Evolutionary conservation across 2,797 vertebrate genomes (phyloP), one percentile per base, ranked within the genome.

Genomic region (Lagorchestes hirsutus): DNA sequence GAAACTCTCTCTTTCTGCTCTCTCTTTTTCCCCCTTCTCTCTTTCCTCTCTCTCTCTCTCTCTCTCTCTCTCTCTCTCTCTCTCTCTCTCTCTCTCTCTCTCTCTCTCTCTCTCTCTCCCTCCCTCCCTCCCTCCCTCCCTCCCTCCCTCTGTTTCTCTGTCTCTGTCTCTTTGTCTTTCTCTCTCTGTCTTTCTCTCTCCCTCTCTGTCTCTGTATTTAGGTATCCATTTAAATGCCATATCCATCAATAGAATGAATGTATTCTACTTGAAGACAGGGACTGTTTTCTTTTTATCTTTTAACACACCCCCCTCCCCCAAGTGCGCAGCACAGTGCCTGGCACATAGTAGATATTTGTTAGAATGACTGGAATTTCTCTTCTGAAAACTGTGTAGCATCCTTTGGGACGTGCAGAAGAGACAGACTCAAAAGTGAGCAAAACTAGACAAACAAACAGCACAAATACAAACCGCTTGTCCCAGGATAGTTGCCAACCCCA

Each of bases 131-230:
- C 6, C 22, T 59, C 10, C 29, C 9, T 58, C 57, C 34, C 3
- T 62, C 11, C 14, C 0, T 31, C 0, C 13, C 58, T 62, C 0
- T n/a, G 1, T 67, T 4, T n/a, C 0, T 16, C 31, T 11, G 9
- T 59, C 28, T 59, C 28, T 24, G 2, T 28, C 12, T 29, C 11
- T 31, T 4, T 22, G 0, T 34, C 29, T 34, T 0, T 62, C 59
- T 34, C 59, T 62, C 1, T 18, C n/a, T 46, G 46, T 31, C 9
- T 29, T n/a, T n/a, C 14, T 67, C 12, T n/a, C 0, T 16, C 31
- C 9, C 29, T 59, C 29, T 59, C 29, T 27, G 2, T 87, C 22
- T 11, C 22, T 46, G 14, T 50, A n/a, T 46, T 40, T 74, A 22
- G 67, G 18, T 87, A 27, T 87, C 40, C 40, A 27, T 87, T 87